A percentile compares a stretch with the other conserved stretches of the same genome.
Conservation (phyloP, 2,113 vertebrate genomes). For the Cariama cristata region DNA sequence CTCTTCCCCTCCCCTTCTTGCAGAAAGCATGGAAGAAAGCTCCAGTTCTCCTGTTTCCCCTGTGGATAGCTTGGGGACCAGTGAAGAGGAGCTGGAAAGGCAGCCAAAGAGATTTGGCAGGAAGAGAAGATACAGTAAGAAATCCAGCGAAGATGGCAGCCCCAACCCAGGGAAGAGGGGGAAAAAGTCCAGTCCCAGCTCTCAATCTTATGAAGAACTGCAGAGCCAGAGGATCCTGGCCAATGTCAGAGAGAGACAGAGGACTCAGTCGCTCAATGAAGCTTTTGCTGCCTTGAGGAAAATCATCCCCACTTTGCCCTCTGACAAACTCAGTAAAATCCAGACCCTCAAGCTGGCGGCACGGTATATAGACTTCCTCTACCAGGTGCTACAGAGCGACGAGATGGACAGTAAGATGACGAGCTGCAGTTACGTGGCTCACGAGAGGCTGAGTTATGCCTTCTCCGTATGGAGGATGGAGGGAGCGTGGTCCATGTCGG, state of each 20-base stretch:
- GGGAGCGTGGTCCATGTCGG: conserved; percentile 95
- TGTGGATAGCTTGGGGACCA: conserved; percentile 93
- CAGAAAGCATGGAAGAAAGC: conserved; percentile 88
- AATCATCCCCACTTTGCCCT: conserved; percentile 96
- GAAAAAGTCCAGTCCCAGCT: conserved; percentile 90
- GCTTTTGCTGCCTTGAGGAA: conserved; percentile 91
- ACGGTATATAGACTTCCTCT: conserved; percentile 97
- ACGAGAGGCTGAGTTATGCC: conserved; percentile 95
- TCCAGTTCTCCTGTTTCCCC: conserved; percentile 94
- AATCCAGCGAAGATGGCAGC: conserved; percentile 89
- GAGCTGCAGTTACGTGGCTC: conserved; percentile 96
- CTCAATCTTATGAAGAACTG: conserved; percentile 93
- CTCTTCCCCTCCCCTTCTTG: conserved; percentile 75
- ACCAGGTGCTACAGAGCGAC: conserved; percentile 96
- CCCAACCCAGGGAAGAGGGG: conserved; percentile 90
- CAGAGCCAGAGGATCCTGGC: conserved; percentile 95
- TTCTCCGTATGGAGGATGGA: conserved; percentile 99
- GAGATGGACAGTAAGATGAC: conserved; percentile 97
- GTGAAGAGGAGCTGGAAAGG: conserved; percentile 91
- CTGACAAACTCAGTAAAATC: conserved; percentile 97
- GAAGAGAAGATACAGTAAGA: conserved; percentile 88
- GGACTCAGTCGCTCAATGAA: conserved; percentile 96
- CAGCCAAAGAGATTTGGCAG: conserved; percentile 89
- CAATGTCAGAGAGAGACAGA: conserved; percentile 93
- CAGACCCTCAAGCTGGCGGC: conserved; percentile 94